Percentiles rank a stretch among this genome's conserved stretches.
Conservation (phyloP, 2,888 invertebrate species). For the Spisula solida region DNA sequence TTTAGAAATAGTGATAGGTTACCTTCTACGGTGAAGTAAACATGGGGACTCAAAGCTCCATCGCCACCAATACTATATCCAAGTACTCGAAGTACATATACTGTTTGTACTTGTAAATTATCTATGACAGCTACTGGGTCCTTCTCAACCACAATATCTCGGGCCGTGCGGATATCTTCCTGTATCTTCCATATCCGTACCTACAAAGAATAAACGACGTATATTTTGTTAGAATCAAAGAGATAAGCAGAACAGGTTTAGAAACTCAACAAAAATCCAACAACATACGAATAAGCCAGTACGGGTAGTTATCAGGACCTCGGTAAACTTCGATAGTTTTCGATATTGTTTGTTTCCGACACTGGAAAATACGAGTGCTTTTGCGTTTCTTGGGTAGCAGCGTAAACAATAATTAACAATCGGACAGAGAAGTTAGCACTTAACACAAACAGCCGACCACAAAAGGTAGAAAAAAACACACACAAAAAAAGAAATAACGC, state of each 20-base stretch:
- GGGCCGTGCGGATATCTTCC: conserved; percentile 68
- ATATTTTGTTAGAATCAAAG: neutral
- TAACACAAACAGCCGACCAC: too few relatives aligned
- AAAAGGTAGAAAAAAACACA: too few relatives aligned
- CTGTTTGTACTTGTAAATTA: conserved; percentile 61
- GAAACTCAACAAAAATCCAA: neutral
- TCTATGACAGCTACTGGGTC: conserved; percentile 43
- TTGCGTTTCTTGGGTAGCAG: too few relatives aligned
- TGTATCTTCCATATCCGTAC: conserved; percentile 69
- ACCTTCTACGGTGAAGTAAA: conserved; percentile 71
- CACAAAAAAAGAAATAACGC: too few relatives aligned
- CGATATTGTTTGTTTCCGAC: too few relatives aligned
- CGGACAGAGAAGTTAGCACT: too few relatives aligned
- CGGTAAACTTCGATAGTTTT: too few relatives aligned
- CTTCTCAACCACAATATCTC: conserved; percentile 53
- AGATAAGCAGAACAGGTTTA: neutral
- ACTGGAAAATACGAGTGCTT: too few relatives aligned
- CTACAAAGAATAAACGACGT: conserved; percentile 35
- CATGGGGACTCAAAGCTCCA: conserved; percentile 65
- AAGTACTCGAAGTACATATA: conserved; percentile 66
- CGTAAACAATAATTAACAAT: too few relatives aligned
- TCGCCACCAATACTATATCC: conserved; percentile 67
- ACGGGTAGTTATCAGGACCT: too few relatives aligned
- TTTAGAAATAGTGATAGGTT: neutral
- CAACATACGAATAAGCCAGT: too few relatives aligned